A percentile compares a stretch with the other conserved stretches of the same genome.
Conservation (phyloP, 2,113 vertebrate species). For the Phyllopteryx taeniolatus region DNA sequence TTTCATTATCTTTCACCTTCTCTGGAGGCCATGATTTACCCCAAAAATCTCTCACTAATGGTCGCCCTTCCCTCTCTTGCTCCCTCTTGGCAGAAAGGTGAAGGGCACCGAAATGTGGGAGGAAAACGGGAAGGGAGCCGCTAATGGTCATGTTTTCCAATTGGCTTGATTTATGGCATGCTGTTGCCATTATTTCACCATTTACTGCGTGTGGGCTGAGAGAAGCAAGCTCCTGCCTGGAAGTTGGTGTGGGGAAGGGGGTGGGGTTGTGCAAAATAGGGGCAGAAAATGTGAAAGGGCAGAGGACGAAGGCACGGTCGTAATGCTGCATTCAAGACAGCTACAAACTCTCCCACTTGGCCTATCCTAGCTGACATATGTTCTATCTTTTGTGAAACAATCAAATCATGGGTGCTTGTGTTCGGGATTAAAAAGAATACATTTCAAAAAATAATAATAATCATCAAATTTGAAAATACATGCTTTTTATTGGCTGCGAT, state of each 20-base stretch:
- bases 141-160: slow-evolving; percentile 63
- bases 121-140: slow-evolving; percentile 29
- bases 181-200: slow-evolving; percentile 60
- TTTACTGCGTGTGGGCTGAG: slow-evolving; percentile 42
- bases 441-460: no score
- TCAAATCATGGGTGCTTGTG: no score
- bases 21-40: not conserved
- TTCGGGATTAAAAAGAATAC: no score
- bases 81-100: slow-evolving; percentile 58
- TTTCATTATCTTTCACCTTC: slow-evolving; percentile 32
- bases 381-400: no score
- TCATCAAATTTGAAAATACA: no score
- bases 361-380: not conserved
- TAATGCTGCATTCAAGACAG: slow-evolving; percentile 19
- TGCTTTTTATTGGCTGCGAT: no score
- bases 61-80: slow-evolving; percentile 23
- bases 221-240: slow-evolving; percentile 32
- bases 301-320: slow-evolving; percentile 4
- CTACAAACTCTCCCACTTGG: not conserved
- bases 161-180: slow-evolving; percentile 65
- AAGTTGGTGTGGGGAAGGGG: not conserved
- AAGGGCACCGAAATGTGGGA: slow-evolving; percentile 56
- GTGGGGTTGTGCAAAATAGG: not conserved
- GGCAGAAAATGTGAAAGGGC: slow-evolving; percentile 6
- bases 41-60: slow-evolving; percentile 19